phyloP scores from a whole-genome alignment of 2,113 vertebrate genomes.

The Pongo abelii region DNA sequence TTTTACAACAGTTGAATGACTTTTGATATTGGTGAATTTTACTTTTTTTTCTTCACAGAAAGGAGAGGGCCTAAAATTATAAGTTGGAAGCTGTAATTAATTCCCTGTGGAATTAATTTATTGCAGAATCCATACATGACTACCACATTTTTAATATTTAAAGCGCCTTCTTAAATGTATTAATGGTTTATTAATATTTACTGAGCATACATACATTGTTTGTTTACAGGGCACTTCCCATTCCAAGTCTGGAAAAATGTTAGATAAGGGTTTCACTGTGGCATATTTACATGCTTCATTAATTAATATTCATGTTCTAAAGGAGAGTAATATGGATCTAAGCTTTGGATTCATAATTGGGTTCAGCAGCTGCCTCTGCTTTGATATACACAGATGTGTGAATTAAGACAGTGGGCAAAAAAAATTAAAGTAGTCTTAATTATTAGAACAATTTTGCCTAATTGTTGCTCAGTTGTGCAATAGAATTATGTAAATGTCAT shows the following conservation, averaged over 20 bases:
- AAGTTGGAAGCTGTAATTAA: background rate
- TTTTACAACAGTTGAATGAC: background rate
- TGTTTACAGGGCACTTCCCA: conserved; percentile 38
- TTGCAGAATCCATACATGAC: background rate
- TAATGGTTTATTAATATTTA: conserved; percentile 51
- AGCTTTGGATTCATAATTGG: conserved; percentile 62
- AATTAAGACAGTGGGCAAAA: conserved; percentile 40
- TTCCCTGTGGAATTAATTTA: conserved; percentile 20
- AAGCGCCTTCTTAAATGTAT: background rate
- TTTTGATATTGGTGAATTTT: background rate
- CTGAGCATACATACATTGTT: conserved; percentile 28
- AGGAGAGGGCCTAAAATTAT: background rate
- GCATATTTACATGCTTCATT: conserved; percentile 60
- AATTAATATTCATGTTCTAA: conserved; percentile 64
- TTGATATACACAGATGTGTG: conserved; percentile 60
- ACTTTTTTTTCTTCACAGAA: conserved; percentile 10
- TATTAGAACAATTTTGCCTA: conserved; percentile 67
- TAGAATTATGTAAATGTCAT: conserved; percentile 68
- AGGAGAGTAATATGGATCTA: conserved; percentile 43
- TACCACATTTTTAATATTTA: conserved; percentile 36
- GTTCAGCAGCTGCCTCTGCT: conserved; percentile 64
- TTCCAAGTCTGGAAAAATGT: conserved; percentile 28
- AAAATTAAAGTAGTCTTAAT: conserved; percentile 62
- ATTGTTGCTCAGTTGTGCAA: conserved; percentile 42
- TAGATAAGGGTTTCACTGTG: conserved; percentile 63